Conservation (phyloP, 2,797 vertebrate species). For the Xenopus petersii region DNA sequence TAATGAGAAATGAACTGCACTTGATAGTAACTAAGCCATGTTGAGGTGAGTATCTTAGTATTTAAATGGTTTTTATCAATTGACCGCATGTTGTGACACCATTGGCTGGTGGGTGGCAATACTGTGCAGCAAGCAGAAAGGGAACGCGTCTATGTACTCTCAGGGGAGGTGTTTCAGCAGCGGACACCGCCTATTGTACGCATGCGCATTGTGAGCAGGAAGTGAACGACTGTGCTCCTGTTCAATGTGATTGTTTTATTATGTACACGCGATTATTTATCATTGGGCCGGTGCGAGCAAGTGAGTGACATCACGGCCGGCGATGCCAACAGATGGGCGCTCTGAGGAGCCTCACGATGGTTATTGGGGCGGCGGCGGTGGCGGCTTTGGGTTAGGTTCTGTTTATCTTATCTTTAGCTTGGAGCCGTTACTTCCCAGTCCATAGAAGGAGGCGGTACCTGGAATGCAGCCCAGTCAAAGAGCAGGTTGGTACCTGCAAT, state of each 20-base stretch:
- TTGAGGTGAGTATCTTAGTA: too few species aligned
- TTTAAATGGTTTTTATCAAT: too few species aligned
- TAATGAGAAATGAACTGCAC: too few species aligned
- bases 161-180: neutral
- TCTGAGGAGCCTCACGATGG: conserved; percentile 71
- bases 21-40: too few species aligned
- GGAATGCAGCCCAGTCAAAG: conserved; percentile 50
- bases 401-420: conserved; percentile 77
- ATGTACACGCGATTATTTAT: too few species aligned
- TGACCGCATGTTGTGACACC: too few species aligned
- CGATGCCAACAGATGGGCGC: conserved; percentile 65
- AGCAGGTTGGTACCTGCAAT: too few species aligned
- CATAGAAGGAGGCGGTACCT: conserved; percentile 55
- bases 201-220: neutral
- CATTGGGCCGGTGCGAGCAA: too few species aligned
- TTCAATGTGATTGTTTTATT: neutral
- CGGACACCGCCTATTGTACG: neutral
- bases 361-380: conserved; percentile 75
- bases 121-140: too few species aligned
- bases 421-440: conserved; percentile 71
- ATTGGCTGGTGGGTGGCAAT: too few species aligned
- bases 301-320: neutral
- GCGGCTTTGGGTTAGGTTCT: conserved; percentile 79
- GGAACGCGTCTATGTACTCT: too few species aligned
- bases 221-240: neutral